Evolutionary conservation across 1,140 invertebrate species (phyloP).

Genomic region (Bombus fervidus): DNA sequence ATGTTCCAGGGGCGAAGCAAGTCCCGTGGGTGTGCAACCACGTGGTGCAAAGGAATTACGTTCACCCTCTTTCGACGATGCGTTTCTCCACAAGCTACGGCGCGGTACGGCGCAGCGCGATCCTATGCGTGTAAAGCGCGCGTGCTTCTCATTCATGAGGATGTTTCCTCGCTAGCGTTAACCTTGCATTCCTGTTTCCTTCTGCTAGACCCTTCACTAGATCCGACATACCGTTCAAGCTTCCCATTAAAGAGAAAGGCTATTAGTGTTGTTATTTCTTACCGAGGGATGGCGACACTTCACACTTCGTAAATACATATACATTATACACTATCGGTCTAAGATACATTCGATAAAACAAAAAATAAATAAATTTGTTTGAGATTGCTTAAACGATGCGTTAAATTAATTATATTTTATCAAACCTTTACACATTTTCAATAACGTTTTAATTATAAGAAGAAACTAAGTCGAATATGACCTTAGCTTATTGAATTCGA

Average conservation of each 20-base stretch:
- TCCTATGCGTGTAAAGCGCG: conserved; percentile 58
- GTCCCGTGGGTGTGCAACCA: conserved; percentile 71
- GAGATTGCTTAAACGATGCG: background rate
- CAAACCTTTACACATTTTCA: background rate
- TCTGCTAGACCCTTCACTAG: background rate
- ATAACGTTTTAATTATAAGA: background rate
- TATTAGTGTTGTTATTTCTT: background rate
- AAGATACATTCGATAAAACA: background rate
- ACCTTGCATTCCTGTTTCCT: background rate
- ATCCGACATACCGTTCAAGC: conserved; percentile 1
- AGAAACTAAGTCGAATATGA: background rate
- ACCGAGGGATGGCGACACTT: conserved; percentile 35
- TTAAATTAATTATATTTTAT: background rate
- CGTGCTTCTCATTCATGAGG: conserved; percentile 65
- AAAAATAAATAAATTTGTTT: too few species aligned
- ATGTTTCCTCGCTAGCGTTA: background rate
- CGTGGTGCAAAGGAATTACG: conserved; percentile 78
- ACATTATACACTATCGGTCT: background rate
- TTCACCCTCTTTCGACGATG: conserved; percentile 54
- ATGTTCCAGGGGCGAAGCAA: conserved; percentile 59
- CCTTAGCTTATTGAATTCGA: background rate
- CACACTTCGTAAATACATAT: background rate
- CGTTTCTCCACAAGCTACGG: conserved; percentile 1
- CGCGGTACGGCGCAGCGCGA: background rate
- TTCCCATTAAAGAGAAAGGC: background rate